A percentile compares a stretch with the other conserved stretches of the same genome.
These are phyloP conservation scores for Pollenia labialis DNA, from an alignment of 2,888 invertebrate species.

Conservation along the genomic window DNA sequence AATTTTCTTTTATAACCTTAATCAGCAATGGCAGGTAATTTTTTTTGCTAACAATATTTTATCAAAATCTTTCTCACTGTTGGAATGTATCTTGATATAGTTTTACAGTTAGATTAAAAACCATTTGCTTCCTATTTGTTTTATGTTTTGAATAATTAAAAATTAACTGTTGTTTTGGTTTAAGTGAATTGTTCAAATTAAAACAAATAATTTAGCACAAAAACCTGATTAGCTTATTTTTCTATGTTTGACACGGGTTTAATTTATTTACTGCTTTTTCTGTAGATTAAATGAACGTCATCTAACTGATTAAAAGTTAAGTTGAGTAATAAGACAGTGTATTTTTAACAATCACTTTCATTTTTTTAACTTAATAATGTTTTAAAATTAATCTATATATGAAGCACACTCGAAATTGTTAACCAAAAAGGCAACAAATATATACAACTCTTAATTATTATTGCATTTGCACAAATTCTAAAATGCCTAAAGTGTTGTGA, in stretches of 20 bases:
- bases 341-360: background rate
- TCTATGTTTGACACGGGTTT: background rate
- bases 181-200: background rate
- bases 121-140: too few species aligned
- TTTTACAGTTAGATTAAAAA: too few species aligned
- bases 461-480: background rate
- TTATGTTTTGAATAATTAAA: too few species aligned
- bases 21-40: too few species aligned
- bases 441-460: too few species aligned
- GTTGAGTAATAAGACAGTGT: background rate
- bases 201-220: background rate
- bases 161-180: background rate
- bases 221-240: background rate
- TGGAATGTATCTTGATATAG: too few species aligned
- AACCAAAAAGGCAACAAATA: too few species aligned
- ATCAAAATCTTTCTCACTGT: too few species aligned
- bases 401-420: too few species aligned
- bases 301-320: background rate
- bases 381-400: background rate
- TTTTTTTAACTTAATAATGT: background rate
- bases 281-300: background rate
- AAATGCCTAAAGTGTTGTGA: background rate
- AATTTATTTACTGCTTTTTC: background rate
- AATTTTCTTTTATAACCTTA: too few species aligned
- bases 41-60: too few species aligned